Conservation (phyloP, 2,113 vertebrate genomes). For the Empidonax traillii region DNA sequence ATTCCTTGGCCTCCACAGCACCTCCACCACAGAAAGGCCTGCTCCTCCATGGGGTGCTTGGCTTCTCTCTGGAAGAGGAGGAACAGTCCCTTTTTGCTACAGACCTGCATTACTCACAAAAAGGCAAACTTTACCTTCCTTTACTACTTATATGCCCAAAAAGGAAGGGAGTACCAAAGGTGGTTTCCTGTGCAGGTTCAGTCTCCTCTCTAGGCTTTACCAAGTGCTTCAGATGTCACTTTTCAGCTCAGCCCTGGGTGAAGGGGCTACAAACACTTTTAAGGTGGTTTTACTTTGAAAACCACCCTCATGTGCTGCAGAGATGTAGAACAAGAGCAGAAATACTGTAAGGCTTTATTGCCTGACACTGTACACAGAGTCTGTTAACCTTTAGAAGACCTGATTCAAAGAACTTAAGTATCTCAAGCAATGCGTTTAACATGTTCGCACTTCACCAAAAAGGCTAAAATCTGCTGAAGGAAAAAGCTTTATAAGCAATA, state of each 20-base stretch:
- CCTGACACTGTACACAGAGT: background rate
- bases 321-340: background rate
- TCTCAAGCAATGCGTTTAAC: background rate
- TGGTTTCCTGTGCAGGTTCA: background rate
- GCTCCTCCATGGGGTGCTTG: accelerated
- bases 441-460: background rate
- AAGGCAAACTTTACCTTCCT: background rate
- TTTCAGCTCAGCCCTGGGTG: background rate
- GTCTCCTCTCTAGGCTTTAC: background rate
- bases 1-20: background rate
- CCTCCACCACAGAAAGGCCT: background rate
- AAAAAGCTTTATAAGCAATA: background rate
- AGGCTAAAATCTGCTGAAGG: background rate
- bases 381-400: background rate
- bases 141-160: background rate
- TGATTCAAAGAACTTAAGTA: background rate
- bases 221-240: background rate
- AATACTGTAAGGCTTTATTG: background rate
- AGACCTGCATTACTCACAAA: background rate
- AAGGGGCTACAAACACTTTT: background rate
- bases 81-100: accelerated
- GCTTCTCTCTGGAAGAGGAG: background rate
- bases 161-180: background rate
- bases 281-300: background rate
- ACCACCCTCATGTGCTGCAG: background rate